Evolutionary conservation across 2,888 invertebrate species (phyloP).

Genomic region (Noctua comes): DNA sequence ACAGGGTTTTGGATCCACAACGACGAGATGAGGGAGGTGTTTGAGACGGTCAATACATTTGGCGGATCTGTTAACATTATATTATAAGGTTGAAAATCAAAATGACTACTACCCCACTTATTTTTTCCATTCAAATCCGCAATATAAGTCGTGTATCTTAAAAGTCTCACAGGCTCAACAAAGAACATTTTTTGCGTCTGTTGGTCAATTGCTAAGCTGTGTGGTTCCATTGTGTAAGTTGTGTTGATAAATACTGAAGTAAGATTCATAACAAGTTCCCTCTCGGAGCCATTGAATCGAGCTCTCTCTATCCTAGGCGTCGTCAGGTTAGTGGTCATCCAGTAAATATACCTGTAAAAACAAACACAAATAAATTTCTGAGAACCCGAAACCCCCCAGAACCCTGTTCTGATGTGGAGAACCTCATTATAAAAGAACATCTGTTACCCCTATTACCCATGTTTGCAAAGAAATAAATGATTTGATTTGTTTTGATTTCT

Average conservation of each 20-base stretch:
- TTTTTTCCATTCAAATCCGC: neutral
- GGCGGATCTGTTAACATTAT: neutral
- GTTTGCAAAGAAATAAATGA: too few relatives aligned
- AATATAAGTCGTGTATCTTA: accelerated
- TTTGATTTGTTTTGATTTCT: too few relatives aligned
- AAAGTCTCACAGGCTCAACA: accelerated
- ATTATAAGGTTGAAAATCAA: neutral
- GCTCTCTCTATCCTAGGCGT: neutral
- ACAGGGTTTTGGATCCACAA: neutral
- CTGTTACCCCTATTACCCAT: too few relatives aligned
- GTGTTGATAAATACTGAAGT: neutral
- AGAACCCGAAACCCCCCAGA: too few relatives aligned
- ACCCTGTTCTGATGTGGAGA: too few relatives aligned
- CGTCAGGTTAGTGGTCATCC: neutral
- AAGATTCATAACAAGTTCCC: neutral
- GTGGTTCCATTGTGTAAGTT: neutral
- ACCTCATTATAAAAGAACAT: too few relatives aligned
- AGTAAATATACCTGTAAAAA: slow-evolving; percentile 10
- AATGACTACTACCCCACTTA: accelerated
- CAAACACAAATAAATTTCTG: neutral
- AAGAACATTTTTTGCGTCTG: neutral
- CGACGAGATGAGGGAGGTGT: neutral
- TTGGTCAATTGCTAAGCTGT: neutral
- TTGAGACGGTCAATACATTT: neutral
- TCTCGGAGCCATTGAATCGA: too few relatives aligned